phyloP scores from a whole-genome alignment of 2,113 vertebrate genomes.

The Rhipidura dahli region DNA sequence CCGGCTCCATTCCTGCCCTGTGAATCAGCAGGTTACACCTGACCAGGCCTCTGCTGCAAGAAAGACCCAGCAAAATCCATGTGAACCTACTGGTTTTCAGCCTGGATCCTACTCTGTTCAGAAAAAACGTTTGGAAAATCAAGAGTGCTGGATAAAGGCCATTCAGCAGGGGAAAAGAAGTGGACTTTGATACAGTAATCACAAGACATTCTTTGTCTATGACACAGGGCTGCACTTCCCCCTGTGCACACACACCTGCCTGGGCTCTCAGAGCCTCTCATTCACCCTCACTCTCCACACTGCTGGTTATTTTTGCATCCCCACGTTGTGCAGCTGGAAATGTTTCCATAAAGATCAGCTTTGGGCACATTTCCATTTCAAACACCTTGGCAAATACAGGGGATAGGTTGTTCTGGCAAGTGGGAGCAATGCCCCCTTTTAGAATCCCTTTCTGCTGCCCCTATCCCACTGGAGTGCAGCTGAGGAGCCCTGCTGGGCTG shows the following conservation, averaged over 20 bases:
- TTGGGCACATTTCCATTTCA: constrained; percentile 47
- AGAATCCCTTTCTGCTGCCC: background rate
- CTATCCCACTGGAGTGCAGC: background rate
- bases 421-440: background rate
- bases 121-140: background rate
- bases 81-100: background rate
- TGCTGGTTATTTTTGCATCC: background rate
- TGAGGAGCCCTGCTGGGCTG: background rate
- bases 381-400: constrained; percentile 33
- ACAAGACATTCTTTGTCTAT: background rate
- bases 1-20: background rate
- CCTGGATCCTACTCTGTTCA: background rate
- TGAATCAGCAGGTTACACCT: background rate
- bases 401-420: constrained; percentile 28
- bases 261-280: background rate
- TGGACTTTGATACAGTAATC: constrained; percentile 31
- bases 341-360: background rate
- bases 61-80: background rate
- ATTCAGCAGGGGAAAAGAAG: background rate
- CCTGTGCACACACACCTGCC: background rate
- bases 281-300: background rate
- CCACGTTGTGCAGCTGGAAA: background rate
- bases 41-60: background rate
- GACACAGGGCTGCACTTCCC: background rate
- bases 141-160: background rate